A percentile compares a stretch with the other conserved stretches of the same genome.
These are phyloP conservation scores for Chironomus striatipennis DNA, from an alignment of 1,140 invertebrate genomes.

Conservation along the genomic window DNA sequence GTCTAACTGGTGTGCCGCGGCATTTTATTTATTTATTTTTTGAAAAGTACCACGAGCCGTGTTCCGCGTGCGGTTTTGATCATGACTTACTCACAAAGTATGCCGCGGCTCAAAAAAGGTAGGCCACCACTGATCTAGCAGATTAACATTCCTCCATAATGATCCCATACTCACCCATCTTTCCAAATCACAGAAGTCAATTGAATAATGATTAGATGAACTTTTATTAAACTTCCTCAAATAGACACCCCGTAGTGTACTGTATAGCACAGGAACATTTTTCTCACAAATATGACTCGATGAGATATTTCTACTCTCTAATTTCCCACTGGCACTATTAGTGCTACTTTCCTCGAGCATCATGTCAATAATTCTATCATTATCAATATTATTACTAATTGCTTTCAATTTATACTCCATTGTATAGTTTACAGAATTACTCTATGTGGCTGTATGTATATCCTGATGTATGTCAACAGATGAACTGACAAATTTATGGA, in stretches of 20 bases:
- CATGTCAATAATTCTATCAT: neutral
- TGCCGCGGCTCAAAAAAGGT: too few species aligned
- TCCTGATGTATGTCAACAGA: too few species aligned
- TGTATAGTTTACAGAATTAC: neutral
- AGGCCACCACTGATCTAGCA: too few species aligned
- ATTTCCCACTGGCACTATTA: neutral
- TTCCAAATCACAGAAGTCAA: neutral
- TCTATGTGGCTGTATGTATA: too few species aligned
- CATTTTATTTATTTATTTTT: too few species aligned
- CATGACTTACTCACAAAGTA: too few species aligned
- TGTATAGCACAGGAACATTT: neutral
- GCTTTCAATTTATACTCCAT: conserved; percentile 10
- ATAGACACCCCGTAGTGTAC: neutral
- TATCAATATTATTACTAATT: neutral
- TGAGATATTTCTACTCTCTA: neutral
- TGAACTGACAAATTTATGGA: too few species aligned
- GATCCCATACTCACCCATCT: neutral
- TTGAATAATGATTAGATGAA: neutral
- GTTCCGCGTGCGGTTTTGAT: too few species aligned
- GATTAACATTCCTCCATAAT: too few species aligned
- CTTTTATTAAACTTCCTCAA: neutral
- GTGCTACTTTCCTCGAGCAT: neutral
- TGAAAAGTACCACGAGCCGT: too few species aligned
- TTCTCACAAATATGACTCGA: neutral
- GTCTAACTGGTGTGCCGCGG: too few species aligned